phyloP scores from a whole-genome alignment of 2,797 vertebrate genomes.

The Gymnoscopelus braueri region DNA sequence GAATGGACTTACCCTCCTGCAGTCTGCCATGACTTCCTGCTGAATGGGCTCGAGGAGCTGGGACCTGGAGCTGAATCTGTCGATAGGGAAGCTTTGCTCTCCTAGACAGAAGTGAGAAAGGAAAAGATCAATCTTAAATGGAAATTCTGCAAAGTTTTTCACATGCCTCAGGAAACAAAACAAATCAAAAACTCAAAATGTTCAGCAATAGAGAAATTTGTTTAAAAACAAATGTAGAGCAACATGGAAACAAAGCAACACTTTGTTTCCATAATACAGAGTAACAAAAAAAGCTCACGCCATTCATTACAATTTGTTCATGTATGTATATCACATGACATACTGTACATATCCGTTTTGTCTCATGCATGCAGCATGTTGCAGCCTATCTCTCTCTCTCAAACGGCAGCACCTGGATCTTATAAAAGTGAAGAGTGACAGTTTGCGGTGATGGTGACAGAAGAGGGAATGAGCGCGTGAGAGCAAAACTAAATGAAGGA shows the following conservation, averaged over 20 bases:
- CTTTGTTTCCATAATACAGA: slow-evolving; percentile 58
- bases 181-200: background rate
- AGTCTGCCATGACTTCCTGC: slow-evolving; percentile 40
- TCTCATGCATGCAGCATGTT: slow-evolving; percentile 24
- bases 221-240: slow-evolving; percentile 41
- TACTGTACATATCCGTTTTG: slow-evolving; percentile 9
- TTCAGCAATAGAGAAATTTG: slow-evolving; percentile 24
- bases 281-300: slow-evolving; percentile 29
- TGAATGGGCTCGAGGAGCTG: slow-evolving; percentile 42
- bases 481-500: slow-evolving; percentile 19
- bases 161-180: background rate
- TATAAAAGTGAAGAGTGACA: slow-evolving; percentile 63
- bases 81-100: slow-evolving; percentile 36
- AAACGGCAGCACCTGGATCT: slow-evolving; percentile 74
- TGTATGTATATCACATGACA: slow-evolving; percentile 24
- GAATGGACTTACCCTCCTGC: slow-evolving; percentile 55
- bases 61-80: slow-evolving; percentile 33
- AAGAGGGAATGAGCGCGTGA: slow-evolving; percentile 44
- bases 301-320: slow-evolving; percentile 46
- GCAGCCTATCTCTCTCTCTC: slow-evolving; percentile 55
- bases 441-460: slow-evolving; percentile 63
- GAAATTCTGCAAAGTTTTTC: background rate
- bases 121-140: too few relatives aligned
- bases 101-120: slow-evolving; percentile 51
- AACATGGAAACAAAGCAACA: slow-evolving; percentile 5